Base-by-base conservation (phyloP, 2,888 invertebrate genomes). In the Dicranocentrus wangi region DNA sequence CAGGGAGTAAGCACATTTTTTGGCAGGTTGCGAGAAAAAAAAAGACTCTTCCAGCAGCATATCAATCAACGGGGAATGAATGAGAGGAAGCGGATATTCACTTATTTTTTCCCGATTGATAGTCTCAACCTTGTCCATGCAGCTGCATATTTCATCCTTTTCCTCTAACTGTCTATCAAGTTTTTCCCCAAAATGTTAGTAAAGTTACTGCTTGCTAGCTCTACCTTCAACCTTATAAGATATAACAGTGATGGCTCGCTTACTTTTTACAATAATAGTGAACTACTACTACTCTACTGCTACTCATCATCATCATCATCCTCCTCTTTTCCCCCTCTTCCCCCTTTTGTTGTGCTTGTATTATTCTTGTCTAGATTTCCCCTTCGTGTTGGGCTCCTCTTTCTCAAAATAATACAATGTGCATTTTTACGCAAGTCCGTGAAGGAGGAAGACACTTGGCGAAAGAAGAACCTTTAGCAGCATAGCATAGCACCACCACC, bases 41-140 rank as follows among this genome's bases (percentile, higher is more conserved):
- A n/a, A 32, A 32, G 32, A 32, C 32, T 32, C 32, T 58, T 21
- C 17, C 51, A 51, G 82, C 70, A 66, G 81, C 78, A 75, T 78
- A 84, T 85, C 84, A 84, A 85, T 85, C 84, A 84, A 84, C 66
- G 78, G 3, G 3, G 5, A 32, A 32, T 32, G 32, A 32, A 32
- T 32, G 32, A 32, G 32, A n/a, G 32, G 5, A 32, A 7, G 32
- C 32, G 32, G 3, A 7, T 32, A 10, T 32, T 32, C 32, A 7
- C 32, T 32, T 32, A 32, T 32, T 32, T 81, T 84, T 81, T 82
- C 76, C 61, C 83, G 71, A 83, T 82, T 83, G 82, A 85, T 85
- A 66, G 77, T 81, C 75, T 65, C 83, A 82, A 81, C 81, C 78
- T 83, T 76, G 70, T 71, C 69, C 70, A 75, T 61, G 23, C 55